phyloP scores from a whole-genome alignment of 2,113 vertebrate species.

The Hyla sarda region DNA sequence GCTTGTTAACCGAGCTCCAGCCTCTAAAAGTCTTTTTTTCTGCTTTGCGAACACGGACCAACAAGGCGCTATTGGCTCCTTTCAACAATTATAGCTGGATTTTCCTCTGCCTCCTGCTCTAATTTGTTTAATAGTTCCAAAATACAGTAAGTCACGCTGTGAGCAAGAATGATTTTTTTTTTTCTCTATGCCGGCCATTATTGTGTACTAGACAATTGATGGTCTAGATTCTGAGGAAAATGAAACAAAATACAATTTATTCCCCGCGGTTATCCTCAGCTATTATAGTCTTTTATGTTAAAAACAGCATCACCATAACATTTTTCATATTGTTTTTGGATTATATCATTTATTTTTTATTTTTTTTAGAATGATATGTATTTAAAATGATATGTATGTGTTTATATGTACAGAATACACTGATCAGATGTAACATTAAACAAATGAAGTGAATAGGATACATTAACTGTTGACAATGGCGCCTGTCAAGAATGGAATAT shows the following conservation, averaged over 20 bases:
- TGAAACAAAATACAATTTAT: not conserved
- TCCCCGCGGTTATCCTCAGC: not conserved
- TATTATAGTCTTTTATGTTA: not conserved
- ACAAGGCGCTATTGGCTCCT: not conserved
- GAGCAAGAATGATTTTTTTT: not conserved
- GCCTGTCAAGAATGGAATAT: no score
- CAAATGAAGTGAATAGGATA: no score
- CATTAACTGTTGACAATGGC: no score
- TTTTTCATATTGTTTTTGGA: not conserved
- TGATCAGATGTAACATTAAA: no score
- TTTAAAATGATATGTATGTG: no score
- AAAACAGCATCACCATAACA: not conserved
- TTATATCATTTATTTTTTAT: not conserved
- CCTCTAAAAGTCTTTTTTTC: not conserved
- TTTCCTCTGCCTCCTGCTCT: slow-evolving; percentile 1
- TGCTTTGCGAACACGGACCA: not conserved
- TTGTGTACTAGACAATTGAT: slow-evolving; percentile 12
- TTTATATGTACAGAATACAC: no score
- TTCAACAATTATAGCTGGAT: slow-evolving; percentile 24
- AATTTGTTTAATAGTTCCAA: slow-evolving; percentile 39
- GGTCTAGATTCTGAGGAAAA: not conserved
- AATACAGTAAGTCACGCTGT: slow-evolving; percentile 8
- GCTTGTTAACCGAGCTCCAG: slow-evolving; percentile 30
- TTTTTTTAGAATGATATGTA: not conserved
- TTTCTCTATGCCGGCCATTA: not conserved